phyloP scores from a whole-genome alignment of 2,113 vertebrate species.

The Chaetodon auriga region DNA sequence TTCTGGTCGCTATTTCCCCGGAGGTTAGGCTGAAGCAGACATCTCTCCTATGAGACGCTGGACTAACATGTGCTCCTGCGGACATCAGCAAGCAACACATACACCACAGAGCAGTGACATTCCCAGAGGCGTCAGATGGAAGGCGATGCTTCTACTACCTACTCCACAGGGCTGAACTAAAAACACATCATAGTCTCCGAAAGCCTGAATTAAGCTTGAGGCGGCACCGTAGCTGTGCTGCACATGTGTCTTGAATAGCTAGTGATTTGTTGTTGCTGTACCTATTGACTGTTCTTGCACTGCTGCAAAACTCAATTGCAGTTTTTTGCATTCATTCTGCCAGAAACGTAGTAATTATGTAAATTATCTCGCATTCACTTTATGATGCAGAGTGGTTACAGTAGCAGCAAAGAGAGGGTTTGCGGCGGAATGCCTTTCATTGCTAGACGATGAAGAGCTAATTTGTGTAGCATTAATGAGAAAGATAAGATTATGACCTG shows the following conservation, averaged over 20 bases:
- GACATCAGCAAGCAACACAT: conserved; percentile 58
- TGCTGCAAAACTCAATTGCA: conserved; percentile 30
- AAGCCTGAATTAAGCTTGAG: conserved; percentile 40
- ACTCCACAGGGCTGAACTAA: conserved; percentile 45
- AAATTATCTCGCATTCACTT: conserved; percentile 34
- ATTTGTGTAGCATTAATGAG: conserved; percentile 5
- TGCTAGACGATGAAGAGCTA: conserved; percentile 15
- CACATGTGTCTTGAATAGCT: conserved; percentile 1
- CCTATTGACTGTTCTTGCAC: conserved; percentile 13
- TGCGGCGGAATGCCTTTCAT: conserved; percentile 9
- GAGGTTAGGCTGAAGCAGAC: conserved; percentile 66
- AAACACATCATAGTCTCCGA: conserved; percentile 39
- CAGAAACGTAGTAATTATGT: conserved; percentile 49
- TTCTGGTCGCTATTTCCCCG: conserved; percentile 73
- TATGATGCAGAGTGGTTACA: conserved; percentile 21
- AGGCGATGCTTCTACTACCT: conserved; percentile 47
- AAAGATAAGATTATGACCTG: conserved; percentile 26
- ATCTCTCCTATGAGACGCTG: conserved; percentile 61
- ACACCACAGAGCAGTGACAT: conserved; percentile 51
- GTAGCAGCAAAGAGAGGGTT: conserved; percentile 23
- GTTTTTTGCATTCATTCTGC: conserved; percentile 40
- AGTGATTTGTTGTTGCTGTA: conserved; percentile 20
- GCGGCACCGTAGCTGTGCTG: conserved; percentile 9
- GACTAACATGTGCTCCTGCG: conserved; percentile 59
- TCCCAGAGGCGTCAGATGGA: conserved; percentile 69